Conservation (phyloP, 2,888 invertebrate genomes). For the Drosophila hawaiiensis region DNA sequence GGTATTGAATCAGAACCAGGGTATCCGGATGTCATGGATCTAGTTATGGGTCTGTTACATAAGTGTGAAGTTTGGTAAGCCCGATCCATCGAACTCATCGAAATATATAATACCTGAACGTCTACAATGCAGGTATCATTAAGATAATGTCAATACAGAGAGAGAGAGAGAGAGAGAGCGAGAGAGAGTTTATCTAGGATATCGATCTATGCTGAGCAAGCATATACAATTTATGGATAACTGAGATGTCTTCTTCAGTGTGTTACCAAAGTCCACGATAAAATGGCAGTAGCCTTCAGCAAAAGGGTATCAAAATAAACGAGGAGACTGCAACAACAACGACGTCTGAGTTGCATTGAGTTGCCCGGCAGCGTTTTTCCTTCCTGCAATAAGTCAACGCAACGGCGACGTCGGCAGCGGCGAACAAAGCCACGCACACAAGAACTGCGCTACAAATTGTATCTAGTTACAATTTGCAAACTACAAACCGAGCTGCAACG, state of each 20-base stretch:
- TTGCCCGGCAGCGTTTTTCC: slow-evolving; percentile 78
- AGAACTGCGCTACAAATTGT: slow-evolving; percentile 75
- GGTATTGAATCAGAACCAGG: not conserved
- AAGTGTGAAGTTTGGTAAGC: not conserved
- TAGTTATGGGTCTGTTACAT: not conserved
- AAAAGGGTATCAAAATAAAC: slow-evolving; percentile 45
- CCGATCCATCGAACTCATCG: not conserved
- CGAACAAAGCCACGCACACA: slow-evolving; percentile 77
- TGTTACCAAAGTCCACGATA: not conserved
- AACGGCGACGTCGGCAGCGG: slow-evolving; percentile 16
- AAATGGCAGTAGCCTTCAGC: accelerated
- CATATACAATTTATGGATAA: not conserved
- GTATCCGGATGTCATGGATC: not conserved
- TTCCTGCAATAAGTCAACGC: slow-evolving; percentile 80
- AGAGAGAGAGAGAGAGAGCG: not conserved
- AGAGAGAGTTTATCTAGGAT: not conserved
- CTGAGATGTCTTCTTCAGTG: not conserved
- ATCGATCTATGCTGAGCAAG: not conserved
- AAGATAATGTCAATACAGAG: not conserved
- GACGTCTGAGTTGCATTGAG: slow-evolving; percentile 65
- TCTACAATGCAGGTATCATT: no score
- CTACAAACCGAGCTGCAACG: slow-evolving; percentile 71
- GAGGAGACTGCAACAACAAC: slow-evolving; percentile 57
- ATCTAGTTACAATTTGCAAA: slow-evolving; percentile 81
- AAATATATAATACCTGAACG: not conserved